phyloP scores from a whole-genome alignment of 1,140 invertebrate genomes.

The Drepana arcuata region DNA sequence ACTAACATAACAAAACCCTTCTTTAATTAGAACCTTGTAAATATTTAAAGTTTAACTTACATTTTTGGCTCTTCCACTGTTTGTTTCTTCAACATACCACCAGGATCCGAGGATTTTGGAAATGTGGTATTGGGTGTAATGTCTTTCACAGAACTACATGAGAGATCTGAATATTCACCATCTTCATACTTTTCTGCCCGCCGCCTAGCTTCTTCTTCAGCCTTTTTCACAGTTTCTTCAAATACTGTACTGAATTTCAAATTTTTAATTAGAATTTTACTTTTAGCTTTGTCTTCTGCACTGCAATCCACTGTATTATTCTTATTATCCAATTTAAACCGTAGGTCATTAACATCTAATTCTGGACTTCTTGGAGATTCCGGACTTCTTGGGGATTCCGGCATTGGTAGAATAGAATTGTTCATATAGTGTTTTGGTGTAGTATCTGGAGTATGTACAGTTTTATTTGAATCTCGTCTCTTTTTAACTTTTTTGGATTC shows the following conservation, averaged over 20 bases:
- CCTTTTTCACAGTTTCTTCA: slow-evolving; percentile 77
- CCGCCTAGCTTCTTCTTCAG: slow-evolving; percentile 76
- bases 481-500: slow-evolving; percentile 8
- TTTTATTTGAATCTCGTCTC: slow-evolving; percentile 7
- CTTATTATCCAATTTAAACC: slow-evolving; percentile 29
- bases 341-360: slow-evolving; percentile 21
- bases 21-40: no score
- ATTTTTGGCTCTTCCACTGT: slow-evolving; percentile 64
- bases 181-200: slow-evolving; percentile 77
- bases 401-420: slow-evolving; percentile 47
- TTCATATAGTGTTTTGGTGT: slow-evolving; percentile 20
- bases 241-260: slow-evolving; percentile 78
- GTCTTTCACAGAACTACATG: slow-evolving; percentile 68
- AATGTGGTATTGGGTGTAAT: slow-evolving; percentile 66
- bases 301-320: no score
- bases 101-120: slow-evolving; percentile 53
- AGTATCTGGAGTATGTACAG: slow-evolving; percentile 7
- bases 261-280: slow-evolving; percentile 76
- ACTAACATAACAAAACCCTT: no score
- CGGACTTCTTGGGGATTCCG: slow-evolving; percentile 38
- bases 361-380: slow-evolving; percentile 37
- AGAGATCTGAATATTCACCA: slow-evolving; percentile 75
- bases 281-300: slow-evolving; percentile 54
- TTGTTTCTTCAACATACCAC: slow-evolving; percentile 61
- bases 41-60: no score